A percentile compares a stretch with the other conserved stretches of the same genome.
phyloP scores from a whole-genome alignment of 2,888 invertebrate genomes.

The Oxytorus armatus region DNA sequence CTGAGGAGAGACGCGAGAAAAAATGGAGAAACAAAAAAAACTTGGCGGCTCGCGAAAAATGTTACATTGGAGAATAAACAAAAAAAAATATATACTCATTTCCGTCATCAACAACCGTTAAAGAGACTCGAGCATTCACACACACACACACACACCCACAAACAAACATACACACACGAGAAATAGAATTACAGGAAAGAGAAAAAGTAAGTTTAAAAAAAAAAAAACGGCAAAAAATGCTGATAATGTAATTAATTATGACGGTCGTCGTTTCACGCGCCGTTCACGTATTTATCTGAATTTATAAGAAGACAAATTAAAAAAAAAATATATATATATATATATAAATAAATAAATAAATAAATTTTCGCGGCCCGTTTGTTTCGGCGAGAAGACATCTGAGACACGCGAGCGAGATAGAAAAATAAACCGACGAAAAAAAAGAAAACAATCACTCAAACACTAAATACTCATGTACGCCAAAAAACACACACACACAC shows the following conservation, averaged over 20 bases:
- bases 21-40: constrained; percentile 12
- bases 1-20: too few species aligned
- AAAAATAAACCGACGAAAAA: constrained; percentile 23
- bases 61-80: constrained; percentile 23
- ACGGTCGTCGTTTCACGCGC: constrained; percentile 23
- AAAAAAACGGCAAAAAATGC: constrained; percentile 19
- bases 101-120: constrained; percentile 42
- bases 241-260: constrained; percentile 53
- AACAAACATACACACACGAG: constrained; percentile 33
- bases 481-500: constrained; percentile 59
- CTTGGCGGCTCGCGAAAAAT: constrained; percentile 4
- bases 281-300: constrained; percentile 41
- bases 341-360: constrained; percentile 20
- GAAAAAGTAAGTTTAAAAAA: constrained; percentile 11
- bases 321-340: background rate
- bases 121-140: constrained; percentile 51
- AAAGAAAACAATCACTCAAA: constrained; percentile 50
- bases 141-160: constrained; percentile 61
- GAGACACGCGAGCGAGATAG: constrained; percentile 5
- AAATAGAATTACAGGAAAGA: constrained; percentile 9
- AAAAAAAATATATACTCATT: constrained; percentile 45
- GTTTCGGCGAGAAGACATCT: constrained; percentile 14
- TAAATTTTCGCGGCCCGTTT: constrained; percentile 54
- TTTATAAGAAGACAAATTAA: constrained; percentile 35
- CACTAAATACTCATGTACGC: constrained; percentile 41